Conservation (phyloP, 1,140 invertebrate species). For the Atta texana region DNA sequence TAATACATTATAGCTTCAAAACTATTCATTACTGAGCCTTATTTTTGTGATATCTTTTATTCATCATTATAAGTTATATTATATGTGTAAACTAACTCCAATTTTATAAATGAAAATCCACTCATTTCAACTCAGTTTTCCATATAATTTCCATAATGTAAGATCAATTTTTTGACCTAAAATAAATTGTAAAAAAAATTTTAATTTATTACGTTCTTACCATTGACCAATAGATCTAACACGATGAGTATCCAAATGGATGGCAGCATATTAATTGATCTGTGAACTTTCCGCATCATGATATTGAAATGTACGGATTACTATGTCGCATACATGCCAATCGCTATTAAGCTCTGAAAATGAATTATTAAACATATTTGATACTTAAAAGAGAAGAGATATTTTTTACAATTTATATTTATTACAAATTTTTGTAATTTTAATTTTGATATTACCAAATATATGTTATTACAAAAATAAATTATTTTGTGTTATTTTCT, state of each 20-base stretch:
- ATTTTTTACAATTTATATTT: neutral
- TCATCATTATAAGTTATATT: no score
- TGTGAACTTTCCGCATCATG: slow-evolving; percentile 88
- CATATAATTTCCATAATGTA: no score
- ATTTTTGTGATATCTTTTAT: no score
- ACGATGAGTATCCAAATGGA: slow-evolving; percentile 94
- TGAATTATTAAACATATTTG: slow-evolving; percentile 10
- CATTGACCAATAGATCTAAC: slow-evolving; percentile 93
- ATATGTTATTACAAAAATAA: neutral
- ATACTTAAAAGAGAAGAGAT: neutral
- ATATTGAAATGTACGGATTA: slow-evolving; percentile 67
- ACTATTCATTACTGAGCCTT: no score
- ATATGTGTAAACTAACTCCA: no score
- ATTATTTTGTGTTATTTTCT: neutral
- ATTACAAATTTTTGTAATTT: neutral
- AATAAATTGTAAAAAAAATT: neutral
- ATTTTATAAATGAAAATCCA: no score
- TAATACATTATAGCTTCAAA: no score
- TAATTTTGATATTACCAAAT: neutral
- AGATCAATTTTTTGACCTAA: neutral
- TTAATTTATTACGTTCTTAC: slow-evolving; percentile 86
- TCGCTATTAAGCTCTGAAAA: slow-evolving; percentile 67
- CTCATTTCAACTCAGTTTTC: no score
- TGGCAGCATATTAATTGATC: slow-evolving; percentile 91
- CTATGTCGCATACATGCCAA: slow-evolving; percentile 78